These are phyloP conservation scores for Bombylius major DNA, from an alignment of 2,888 invertebrate genomes.

Conservation along the genomic window DNA sequence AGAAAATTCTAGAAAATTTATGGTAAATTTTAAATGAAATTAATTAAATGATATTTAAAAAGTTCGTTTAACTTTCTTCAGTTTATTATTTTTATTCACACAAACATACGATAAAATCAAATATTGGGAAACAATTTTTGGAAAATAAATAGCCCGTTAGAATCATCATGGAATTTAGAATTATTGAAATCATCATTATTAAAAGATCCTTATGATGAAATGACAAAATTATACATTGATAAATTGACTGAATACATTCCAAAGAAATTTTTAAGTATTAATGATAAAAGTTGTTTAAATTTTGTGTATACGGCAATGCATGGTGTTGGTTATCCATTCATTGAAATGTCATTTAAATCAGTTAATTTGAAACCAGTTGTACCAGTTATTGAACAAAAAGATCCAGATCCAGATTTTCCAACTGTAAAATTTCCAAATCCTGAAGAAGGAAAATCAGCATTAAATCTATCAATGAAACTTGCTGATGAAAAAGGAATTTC, in stretches of 20 bases:
- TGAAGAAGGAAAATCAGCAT: slow-evolving; percentile 79
- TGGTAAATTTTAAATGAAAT: slow-evolving; percentile 30
- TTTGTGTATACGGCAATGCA: slow-evolving; percentile 96
- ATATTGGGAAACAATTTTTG: neutral
- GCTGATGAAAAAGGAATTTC: slow-evolving; percentile 57
- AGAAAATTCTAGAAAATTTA: slow-evolving; percentile 60
- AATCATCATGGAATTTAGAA: slow-evolving; percentile 63
- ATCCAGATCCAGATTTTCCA: slow-evolving; percentile 92
- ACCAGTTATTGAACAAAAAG: slow-evolving; percentile 51
- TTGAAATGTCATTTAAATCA: slow-evolving; percentile 58
- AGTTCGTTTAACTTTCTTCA: no score
- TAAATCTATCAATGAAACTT: slow-evolving; percentile 61
- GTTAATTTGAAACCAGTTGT: slow-evolving; percentile 51
- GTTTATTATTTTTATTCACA: neutral
- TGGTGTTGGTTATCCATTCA: slow-evolving; percentile 80
- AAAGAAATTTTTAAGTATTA: slow-evolving; percentile 38
- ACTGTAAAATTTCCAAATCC: slow-evolving; percentile 98
- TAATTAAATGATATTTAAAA: no score
- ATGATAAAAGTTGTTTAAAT: slow-evolving; percentile 45
- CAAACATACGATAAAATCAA: no score
- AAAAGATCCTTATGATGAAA: slow-evolving; percentile 55
- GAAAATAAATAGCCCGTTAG: slow-evolving; percentile 44
- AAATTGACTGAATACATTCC: slow-evolving; percentile 44
- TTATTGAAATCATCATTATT: slow-evolving; percentile 45
- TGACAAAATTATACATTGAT: slow-evolving; percentile 53